These are phyloP conservation scores for Urophycis tenuis DNA, from an alignment of 2,797 vertebrate species.

Conservation along the genomic window DNA sequence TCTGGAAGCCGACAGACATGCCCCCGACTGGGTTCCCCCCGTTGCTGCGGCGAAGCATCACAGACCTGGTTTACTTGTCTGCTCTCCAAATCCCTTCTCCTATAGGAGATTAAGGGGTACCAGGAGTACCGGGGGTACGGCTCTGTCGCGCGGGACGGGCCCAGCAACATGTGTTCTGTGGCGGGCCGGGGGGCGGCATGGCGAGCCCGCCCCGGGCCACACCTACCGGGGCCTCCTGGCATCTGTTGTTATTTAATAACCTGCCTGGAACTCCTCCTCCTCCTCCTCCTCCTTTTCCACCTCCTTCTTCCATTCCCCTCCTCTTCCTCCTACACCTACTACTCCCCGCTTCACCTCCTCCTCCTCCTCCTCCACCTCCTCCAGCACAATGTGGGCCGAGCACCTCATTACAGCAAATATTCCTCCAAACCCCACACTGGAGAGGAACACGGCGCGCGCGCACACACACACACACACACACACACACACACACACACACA, in stretches of 20 bases:
- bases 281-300: slow-evolving; percentile 33
- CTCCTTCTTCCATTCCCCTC: slow-evolving; percentile 28
- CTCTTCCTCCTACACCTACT: not conserved
- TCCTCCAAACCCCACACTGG: slow-evolving; percentile 42
- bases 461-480: no score
- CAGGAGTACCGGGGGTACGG: not conserved
- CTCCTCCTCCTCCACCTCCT: no score
- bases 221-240: slow-evolving; percentile 43
- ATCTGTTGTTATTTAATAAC: slow-evolving; percentile 65
- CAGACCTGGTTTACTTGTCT: no score
- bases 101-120: not conserved
- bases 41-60: not conserved
- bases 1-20: not conserved
- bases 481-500: not conserved
- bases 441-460: slow-evolving; percentile 25
- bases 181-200: not conserved
- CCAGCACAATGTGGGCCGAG: slow-evolving; percentile 50
- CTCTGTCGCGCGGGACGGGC: no score
- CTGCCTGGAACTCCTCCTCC: slow-evolving; percentile 45
- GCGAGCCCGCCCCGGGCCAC: not conserved
- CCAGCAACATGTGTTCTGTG: not conserved
- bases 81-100: no score
- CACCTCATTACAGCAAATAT: slow-evolving; percentile 52
- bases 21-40: not conserved
- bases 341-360: slow-evolving; percentile 19